Conservation (phyloP, 2,113 vertebrate species). For the Amphiprion ocellaris region DNA sequence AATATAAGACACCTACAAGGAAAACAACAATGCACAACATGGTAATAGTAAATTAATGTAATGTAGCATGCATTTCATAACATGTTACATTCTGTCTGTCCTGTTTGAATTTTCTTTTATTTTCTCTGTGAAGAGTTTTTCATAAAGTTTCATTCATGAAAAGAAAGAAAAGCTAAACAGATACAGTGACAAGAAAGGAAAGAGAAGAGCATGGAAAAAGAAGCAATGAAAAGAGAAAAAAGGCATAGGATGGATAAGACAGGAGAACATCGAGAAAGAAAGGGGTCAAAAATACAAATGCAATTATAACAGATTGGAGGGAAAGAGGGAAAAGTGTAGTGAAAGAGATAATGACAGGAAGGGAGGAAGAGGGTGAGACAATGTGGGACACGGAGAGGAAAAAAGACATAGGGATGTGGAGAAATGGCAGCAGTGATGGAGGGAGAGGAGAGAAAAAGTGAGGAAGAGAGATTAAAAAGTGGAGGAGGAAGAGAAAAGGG, state of each 20-base stretch:
- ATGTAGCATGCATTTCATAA: no score
- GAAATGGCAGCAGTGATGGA: constrained; percentile 15
- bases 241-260: neutral
- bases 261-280: neutral
- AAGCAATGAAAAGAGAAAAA: no score
- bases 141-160: neutral
- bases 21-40: no score
- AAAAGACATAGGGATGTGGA: constrained; percentile 17
- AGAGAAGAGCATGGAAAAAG: neutral
- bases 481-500: constrained; percentile 52
- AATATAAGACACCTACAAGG: no score
- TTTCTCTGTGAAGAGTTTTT: neutral
- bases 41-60: no score
- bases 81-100: no score
- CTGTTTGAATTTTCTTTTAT: neutral
- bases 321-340: neutral
- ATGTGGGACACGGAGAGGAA: neutral
- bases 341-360: constrained; percentile 9
- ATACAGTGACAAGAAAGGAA: neutral
- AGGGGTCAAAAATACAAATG: neutral
- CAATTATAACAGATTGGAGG: no score
- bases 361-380: constrained; percentile 27
- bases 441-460: constrained; percentile 42
- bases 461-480: constrained; percentile 38
- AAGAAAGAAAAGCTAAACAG: neutral